Conservation (phyloP, 2,888 invertebrate species). For the Alloplasta piceator region DNA sequence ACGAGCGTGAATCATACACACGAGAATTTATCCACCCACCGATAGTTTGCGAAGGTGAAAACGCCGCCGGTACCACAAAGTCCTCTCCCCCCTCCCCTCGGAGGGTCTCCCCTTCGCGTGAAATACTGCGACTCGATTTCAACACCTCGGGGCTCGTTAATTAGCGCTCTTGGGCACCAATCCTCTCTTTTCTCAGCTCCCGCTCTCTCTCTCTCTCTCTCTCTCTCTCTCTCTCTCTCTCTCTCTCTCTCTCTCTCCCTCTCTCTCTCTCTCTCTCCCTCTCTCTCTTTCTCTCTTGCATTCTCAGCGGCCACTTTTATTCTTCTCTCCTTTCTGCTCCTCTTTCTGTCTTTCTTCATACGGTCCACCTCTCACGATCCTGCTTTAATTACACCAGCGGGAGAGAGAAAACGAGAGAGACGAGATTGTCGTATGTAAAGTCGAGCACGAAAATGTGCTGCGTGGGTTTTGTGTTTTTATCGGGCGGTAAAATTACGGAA, state of each 20-base stretch:
- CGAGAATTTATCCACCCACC: conserved; percentile 57
- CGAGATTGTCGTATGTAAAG: conserved; percentile 39
- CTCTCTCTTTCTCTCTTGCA: neutral
- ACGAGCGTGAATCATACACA: conserved; percentile 34
- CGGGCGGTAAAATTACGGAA: too few species aligned
- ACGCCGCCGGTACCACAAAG: conserved; percentile 45
- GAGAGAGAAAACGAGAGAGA: conserved; percentile 23
- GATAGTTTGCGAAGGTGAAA: conserved; percentile 19
- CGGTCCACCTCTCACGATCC: conserved; percentile 36
- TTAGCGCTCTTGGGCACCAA: conserved; percentile 70
- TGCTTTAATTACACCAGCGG: conserved; percentile 54
- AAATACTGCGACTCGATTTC: conserved; percentile 81
- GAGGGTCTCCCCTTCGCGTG: conserved; percentile 66
- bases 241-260: neutral
- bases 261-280: conserved; percentile 1
- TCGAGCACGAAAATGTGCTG: neutral
- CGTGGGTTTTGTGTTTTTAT: neutral
- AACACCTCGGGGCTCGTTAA: conserved; percentile 79
- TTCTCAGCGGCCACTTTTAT: conserved; percentile 50
- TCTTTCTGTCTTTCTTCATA: neutral
- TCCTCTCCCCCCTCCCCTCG: conserved; percentile 26
- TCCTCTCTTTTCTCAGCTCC: neutral
- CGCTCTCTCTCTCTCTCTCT: conserved; percentile 43
- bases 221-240: conserved; percentile 6
- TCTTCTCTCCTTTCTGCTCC: conserved; percentile 15